Evolutionary conservation across 2,888 invertebrate genomes (phyloP).

Genomic region (Loripinus fragilis): DNA sequence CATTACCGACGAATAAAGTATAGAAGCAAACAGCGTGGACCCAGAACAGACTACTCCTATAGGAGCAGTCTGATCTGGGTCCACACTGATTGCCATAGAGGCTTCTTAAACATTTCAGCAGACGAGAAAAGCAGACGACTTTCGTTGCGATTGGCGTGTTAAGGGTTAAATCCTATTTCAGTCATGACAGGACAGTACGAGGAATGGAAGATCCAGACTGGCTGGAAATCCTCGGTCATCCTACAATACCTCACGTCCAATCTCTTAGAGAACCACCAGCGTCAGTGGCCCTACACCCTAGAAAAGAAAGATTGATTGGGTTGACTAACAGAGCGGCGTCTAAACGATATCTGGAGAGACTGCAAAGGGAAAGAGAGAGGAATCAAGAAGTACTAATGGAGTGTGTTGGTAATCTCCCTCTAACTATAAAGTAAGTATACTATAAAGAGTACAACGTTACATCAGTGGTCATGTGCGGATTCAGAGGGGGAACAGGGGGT

Average conservation of each 20-base stretch:
- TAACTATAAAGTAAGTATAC: slow-evolving; percentile 60
- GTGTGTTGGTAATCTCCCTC: slow-evolving; percentile 63
- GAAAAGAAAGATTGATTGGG: slow-evolving; percentile 57
- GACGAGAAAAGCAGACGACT: no score
- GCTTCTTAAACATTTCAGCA: no score
- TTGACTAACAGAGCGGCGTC: slow-evolving; percentile 58
- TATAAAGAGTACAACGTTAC: no score
- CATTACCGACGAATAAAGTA: no score
- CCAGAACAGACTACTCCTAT: no score
- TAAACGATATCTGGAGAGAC: slow-evolving; percentile 59
- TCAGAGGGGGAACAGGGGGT: no score
- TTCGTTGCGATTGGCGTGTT: no score
- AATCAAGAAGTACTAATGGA: slow-evolving; percentile 61
- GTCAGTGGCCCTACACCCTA: slow-evolving; percentile 52
- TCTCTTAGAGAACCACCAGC: slow-evolving; percentile 64
- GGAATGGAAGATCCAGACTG: slow-evolving; percentile 56
- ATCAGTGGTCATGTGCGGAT: no score
- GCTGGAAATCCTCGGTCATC: slow-evolving; percentile 60
- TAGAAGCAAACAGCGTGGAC: no score
- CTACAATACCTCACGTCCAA: slow-evolving; percentile 63
- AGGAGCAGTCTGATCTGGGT: no score
- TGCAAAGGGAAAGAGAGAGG: slow-evolving; percentile 60
- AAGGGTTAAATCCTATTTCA: slow-evolving; percentile 41
- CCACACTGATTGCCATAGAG: no score
- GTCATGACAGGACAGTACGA: slow-evolving; percentile 55